A percentile compares a stretch with the other conserved stretches of the same genome.
Conservation (phyloP, 2,113 vertebrate species). For the Fulmarus glacialis region DNA sequence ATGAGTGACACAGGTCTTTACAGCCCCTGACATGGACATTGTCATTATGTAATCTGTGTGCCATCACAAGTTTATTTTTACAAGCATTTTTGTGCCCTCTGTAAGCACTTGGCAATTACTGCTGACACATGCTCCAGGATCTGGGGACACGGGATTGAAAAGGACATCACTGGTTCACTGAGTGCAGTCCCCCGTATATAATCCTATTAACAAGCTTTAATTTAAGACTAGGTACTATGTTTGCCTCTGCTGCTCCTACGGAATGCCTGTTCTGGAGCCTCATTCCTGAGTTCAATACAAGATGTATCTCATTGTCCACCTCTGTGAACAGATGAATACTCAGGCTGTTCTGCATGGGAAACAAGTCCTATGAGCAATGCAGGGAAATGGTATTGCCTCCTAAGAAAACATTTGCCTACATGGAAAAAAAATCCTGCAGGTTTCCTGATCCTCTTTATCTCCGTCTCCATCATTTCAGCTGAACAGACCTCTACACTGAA, state of each 20-base stretch:
- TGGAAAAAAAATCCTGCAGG: background rate
- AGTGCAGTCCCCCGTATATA: background rate
- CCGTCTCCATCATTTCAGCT: background rate
- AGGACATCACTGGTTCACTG: background rate
- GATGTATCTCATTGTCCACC: background rate
- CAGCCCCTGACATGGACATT: background rate
- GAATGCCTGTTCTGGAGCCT: background rate
- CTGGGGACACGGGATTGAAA: background rate
- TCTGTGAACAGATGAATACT: background rate
- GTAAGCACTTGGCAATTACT: background rate
- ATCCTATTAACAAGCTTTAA: background rate
- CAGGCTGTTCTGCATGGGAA: background rate
- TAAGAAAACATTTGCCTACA: background rate
- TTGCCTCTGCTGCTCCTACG: background rate
- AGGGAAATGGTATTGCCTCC: background rate
- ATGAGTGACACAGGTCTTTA: constrained; percentile 38
- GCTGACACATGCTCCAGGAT: background rate
- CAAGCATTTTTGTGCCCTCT: constrained; percentile 5
- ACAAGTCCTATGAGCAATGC: background rate
- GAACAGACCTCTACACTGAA: background rate
- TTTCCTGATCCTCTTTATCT: background rate
- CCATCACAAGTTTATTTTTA: constrained; percentile 23
- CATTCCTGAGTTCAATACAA: background rate
- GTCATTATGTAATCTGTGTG: constrained; percentile 9
- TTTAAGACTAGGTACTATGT: background rate